Conservation (phyloP, 2,113 vertebrate genomes). For the Hyla sarda region DNA sequence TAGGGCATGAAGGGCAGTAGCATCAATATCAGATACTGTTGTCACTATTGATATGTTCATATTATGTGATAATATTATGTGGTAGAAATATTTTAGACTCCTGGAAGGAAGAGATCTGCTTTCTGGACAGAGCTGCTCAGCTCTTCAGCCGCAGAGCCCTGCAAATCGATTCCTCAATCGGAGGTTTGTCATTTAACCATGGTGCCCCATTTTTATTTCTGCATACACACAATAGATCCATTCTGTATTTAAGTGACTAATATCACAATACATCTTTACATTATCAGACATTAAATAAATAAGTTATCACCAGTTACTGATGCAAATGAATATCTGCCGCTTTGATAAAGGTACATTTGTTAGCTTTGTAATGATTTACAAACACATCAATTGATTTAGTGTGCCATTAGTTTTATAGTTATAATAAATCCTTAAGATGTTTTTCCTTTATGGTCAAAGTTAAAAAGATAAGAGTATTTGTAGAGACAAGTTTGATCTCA, state of each 20-base stretch:
- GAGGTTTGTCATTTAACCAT: too few species aligned
- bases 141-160: too few species aligned
- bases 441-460: conserved; percentile 37
- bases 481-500: not conserved
- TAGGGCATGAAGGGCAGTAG: too few species aligned
- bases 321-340: not conserved
- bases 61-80: too few species aligned
- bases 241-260: not conserved
- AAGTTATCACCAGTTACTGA: not conserved
- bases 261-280: not conserved
- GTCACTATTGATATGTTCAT: too few species aligned
- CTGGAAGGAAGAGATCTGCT: too few species aligned
- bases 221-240: too few species aligned
- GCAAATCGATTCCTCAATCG: too few species aligned
- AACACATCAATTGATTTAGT: conserved; percentile 27
- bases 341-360: not conserved
- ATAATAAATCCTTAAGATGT: conserved; percentile 35
- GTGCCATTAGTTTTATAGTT: conserved; percentile 45
- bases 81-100: too few species aligned
- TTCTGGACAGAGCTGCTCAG: too few species aligned
- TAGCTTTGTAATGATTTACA: conserved; percentile 37
- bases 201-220: too few species aligned
- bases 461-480: conserved; percentile 38
- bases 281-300: not conserved
- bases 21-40: too few species aligned